A percentile compares a stretch with the other conserved stretches of the same genome.
phyloP scores from a whole-genome alignment of 1,140 invertebrate species.

The Aphelinus certus region DNA sequence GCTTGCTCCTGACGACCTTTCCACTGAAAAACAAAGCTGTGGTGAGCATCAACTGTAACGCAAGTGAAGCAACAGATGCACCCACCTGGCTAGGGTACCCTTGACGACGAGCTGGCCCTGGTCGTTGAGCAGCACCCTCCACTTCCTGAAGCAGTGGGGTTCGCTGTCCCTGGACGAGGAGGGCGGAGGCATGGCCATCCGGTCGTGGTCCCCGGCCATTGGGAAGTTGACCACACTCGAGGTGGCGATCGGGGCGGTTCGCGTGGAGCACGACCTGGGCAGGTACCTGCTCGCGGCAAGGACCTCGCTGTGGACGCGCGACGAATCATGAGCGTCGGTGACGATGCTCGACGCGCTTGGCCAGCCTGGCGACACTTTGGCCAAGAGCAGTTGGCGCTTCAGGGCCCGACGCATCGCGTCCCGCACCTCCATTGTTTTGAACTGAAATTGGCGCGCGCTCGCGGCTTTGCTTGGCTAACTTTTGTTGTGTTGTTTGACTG shows the following conservation, averaged over 20 bases:
- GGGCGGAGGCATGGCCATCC: slow-evolving; percentile 51
- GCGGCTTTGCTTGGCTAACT: too few species aligned
- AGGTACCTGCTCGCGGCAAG: slow-evolving; percentile 50
- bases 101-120: slow-evolving; percentile 51
- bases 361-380: slow-evolving; percentile 12
- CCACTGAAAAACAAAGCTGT: slow-evolving; percentile 45
- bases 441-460: too few species aligned
- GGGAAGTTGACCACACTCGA: slow-evolving; percentile 47
- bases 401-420: too few species aligned
- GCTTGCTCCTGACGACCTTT: slow-evolving; percentile 52
- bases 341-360: slow-evolving; percentile 49
- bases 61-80: slow-evolving; percentile 24
- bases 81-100: slow-evolving; percentile 50
- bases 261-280: slow-evolving; percentile 22
- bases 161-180: not conserved
- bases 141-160: slow-evolving; percentile 21
- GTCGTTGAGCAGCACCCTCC: slow-evolving; percentile 53
- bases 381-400: too few species aligned
- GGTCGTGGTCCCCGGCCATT: slow-evolving; percentile 26
- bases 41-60: not conserved
- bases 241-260: slow-evolving; percentile 37
- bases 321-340: slow-evolving; percentile 40
- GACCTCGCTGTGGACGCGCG: slow-evolving; percentile 46
- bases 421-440: too few species aligned
- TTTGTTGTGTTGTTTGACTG: too few species aligned